Conservation (phyloP, 2,888 invertebrate genomes). For the Alsophila aescularia region DNA sequence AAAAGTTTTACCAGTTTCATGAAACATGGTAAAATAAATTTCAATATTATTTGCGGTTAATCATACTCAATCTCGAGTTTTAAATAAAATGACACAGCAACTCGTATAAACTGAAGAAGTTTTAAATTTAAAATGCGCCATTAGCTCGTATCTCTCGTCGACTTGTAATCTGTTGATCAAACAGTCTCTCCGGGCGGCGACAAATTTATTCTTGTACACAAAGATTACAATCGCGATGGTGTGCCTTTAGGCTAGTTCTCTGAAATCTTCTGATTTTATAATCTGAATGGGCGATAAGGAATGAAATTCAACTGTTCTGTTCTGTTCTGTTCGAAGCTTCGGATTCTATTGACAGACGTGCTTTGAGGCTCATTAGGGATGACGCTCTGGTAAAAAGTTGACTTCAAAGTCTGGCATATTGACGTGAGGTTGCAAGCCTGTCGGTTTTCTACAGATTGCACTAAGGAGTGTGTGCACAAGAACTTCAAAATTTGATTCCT, state of each 20-base stretch:
- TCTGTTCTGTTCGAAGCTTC: no score
- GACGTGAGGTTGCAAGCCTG: no score
- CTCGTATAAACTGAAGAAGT: conserved; percentile 46
- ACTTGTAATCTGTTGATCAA: conserved; percentile 79
- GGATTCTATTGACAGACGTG: no score
- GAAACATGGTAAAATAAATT: conserved; percentile 5
- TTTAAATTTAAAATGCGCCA: conserved; percentile 64
- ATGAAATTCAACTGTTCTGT: no score
- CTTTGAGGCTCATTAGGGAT: no score
- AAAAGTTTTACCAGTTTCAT: neutral
- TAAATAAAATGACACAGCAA: conserved; percentile 35
- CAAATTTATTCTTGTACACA: conserved; percentile 77
- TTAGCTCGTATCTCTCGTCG: conserved; percentile 60
- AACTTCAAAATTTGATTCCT: no score
- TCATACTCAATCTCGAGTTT: conserved; percentile 27
- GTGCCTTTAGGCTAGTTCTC: conserved; percentile 47
- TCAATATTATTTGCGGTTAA: neutral
- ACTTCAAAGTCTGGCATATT: no score
- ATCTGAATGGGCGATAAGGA: conserved; percentile 4
- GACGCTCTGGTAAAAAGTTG: no score
- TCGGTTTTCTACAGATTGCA: no score
- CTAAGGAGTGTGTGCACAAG: no score
- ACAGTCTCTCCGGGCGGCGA: conserved; percentile 67
- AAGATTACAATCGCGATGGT: conserved; percentile 67
- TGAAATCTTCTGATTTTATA: conserved; percentile 17